Evolutionary conservation across 2,113 vertebrate genomes (phyloP), one percentile per base, ranked within the genome.

Genomic region (Coptodon rendalli): DNA sequence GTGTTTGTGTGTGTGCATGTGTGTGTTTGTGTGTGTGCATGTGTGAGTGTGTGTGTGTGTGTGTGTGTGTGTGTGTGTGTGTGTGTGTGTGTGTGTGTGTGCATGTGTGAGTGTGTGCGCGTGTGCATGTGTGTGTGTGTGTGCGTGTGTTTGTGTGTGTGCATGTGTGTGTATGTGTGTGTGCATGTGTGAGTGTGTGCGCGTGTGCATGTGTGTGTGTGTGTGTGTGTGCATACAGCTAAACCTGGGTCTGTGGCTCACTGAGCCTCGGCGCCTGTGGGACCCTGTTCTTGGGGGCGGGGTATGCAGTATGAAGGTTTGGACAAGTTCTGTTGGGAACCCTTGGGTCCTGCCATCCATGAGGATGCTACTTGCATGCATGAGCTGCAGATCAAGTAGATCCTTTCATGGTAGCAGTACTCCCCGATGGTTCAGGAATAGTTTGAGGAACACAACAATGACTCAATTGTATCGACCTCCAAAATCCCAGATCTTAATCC

Each of bases 131-230:
- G 27, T 27, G 27, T 27, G 27, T 27, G 27, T 3, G 27, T 27
- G 27, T 3, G 27, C 3, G 27, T 27, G 27, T 27, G 27, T 27
- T 3, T 27, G 27, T 27, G 27, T 27, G 27, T 29, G 29, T 5
- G 29, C n/a, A n/a, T 4, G 43, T 14, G 7, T 7, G 10, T 5
- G 4, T 10, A 2, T 9, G 36, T 36, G 36, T 38, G 0, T 3
- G 40, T 13, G 3, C 1, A 9, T 36, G 34, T 9, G 7, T 9
- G 34, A 1, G 31, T 3, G 7, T 4, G 34, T 3, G 9, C 2
- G 5, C 3, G 16, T 9, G 48, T 19, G 4, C 19, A 17, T 9
- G 2, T 9, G 4, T 2, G 2, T 1, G 5, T 2, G n/a, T 12
- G 53, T 54, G 53, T 54, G 52, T 13, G 53, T 4, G 53, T 2